Evolutionary conservation across 2,888 invertebrate genomes (phyloP), one percentile per base, ranked within the genome.

Genomic region (Dasysyrphus albostriatus): DNA sequence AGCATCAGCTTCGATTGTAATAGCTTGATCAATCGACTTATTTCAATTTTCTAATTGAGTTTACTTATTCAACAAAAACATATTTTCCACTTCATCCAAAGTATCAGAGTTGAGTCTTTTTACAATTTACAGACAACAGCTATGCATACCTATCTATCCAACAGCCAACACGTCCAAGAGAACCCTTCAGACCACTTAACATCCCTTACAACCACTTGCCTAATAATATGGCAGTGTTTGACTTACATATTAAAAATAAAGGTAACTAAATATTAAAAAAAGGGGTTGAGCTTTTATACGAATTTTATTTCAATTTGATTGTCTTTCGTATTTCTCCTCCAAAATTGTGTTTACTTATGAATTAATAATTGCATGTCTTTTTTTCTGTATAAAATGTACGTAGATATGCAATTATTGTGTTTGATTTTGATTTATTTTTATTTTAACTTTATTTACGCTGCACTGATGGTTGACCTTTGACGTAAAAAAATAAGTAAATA

Each of bases 1-100:
- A 49, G 49, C 9, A 51, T 51, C 1, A 49, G 9, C 19, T 9
- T 49, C 19, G 19, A 19, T 19, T 49, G 49, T 47, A 24, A 19
- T 51, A 29, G 29, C 24, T 54, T 29, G 51, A 54, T 14, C 29
- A 54, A 54, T 24, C 14, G 29, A 54, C 51, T 54, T 51, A 24
- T 51, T 12, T 51, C 24, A 51, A 51, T 51, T 51, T 24, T 51
- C 24, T 51, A 51, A 51, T 51, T 51, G 51, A 51, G 51, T 51
- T 54, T 54, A 12, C 7, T 29, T 29, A 51, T 54, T 54, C 51
- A 54, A 54, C 24, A 24, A 54, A 29, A 54, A 24, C 24, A 54
- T 24, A 24, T 51, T 9, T 51, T 51, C 51, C 51, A 54, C 51
- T 29, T 54, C 10, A 7, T 6, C 12, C 2, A 12, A 54, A 29